phyloP scores from a whole-genome alignment of 2,113 vertebrate genomes.

The Halichoeres trimaculatus region DNA sequence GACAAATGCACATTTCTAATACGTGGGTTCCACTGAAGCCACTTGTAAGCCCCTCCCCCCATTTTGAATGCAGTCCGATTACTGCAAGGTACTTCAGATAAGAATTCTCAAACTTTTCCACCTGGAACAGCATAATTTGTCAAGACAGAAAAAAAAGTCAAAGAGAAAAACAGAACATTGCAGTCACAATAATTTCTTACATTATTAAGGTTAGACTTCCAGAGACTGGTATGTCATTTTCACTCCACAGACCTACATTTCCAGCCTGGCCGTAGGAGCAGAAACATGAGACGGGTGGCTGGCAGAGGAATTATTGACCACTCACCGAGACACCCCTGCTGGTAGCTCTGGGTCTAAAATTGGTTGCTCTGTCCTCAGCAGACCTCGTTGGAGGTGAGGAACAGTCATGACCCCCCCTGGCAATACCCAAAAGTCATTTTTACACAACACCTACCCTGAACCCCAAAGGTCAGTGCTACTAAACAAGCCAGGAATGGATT shows the following conservation, averaged over 20 bases:
- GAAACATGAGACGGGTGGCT: conserved; percentile 35
- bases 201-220: conserved; percentile 19
- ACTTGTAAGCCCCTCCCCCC: background rate
- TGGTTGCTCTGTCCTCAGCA: conserved; percentile 27
- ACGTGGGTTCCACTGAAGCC: background rate
- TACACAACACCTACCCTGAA: conserved; percentile 40
- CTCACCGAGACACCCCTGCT: conserved; percentile 41
- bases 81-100: background rate
- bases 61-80: background rate
- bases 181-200: conserved; percentile 34
- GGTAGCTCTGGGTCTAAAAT: conserved; percentile 50
- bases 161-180: conserved; percentile 25
- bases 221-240: conserved; percentile 21
- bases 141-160: conserved; percentile 16
- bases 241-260: conserved; percentile 22
- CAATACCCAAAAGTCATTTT: conserved; percentile 44
- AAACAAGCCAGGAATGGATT: conserved; percentile 24
- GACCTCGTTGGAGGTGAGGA: conserved; percentile 42
- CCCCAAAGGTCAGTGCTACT: conserved; percentile 30
- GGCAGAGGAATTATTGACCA: conserved; percentile 57
- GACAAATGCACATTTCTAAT: background rate
- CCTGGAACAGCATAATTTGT: background rate
- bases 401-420: conserved; percentile 11
- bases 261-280: conserved; percentile 26
- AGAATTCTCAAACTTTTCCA: conserved; percentile 2